Percentiles rank a stretch among this genome's conserved stretches.
Evolutionary conservation across 92 coral and sea anemone genomes (phyloP).

Genomic region (Epizoanthus scotinus): DNA sequence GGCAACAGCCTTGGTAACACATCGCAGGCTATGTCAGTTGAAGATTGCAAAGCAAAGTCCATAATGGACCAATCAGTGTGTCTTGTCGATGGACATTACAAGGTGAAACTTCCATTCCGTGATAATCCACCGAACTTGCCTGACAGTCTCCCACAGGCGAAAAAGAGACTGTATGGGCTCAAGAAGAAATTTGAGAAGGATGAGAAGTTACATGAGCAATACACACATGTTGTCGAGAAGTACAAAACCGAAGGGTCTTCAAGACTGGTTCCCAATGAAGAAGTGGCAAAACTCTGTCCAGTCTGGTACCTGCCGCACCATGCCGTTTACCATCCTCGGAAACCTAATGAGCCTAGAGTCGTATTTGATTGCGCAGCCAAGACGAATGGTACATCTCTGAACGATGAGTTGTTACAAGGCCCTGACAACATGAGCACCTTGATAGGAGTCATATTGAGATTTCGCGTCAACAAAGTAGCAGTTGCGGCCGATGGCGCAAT

Average conservation of each 20-base stretch:
- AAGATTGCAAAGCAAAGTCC: conserved; percentile 61
- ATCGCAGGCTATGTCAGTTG: conserved; percentile 44
- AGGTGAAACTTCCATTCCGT: conserved; percentile 62
- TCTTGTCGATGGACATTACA: conserved; percentile 72
- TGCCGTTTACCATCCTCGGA: conserved; percentile 72
- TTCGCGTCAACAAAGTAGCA: conserved; percentile 58
- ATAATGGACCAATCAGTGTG: conserved; percentile 64
- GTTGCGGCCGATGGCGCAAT: conserved; percentile 69
- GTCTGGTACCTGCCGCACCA: conserved; percentile 82
- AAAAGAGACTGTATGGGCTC: conserved; percentile 55
- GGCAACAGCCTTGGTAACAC: conserved; percentile 18
- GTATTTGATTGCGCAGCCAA: conserved; percentile 71
- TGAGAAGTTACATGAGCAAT: conserved; percentile 45
- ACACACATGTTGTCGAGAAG: conserved; percentile 62
- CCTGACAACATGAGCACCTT: conserved; percentile 70
- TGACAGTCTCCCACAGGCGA: conserved; percentile 55
- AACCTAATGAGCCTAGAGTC: conserved; percentile 71
- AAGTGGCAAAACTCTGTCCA: conserved; percentile 50
- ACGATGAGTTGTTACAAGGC: conserved; percentile 61
- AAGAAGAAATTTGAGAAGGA: conserved; percentile 69
- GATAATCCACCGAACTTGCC: conserved; percentile 58
- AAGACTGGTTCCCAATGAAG: conserved; percentile 54
- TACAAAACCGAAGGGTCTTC: conserved; percentile 65
- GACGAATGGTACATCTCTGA: conserved; percentile 60
- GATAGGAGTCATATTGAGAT: conserved; percentile 61